A percentile compares a stretch with the other conserved stretches of the same genome.
phyloP scores from a whole-genome alignment of 2,113 vertebrate species.

The Anoura caudifer region DNA sequence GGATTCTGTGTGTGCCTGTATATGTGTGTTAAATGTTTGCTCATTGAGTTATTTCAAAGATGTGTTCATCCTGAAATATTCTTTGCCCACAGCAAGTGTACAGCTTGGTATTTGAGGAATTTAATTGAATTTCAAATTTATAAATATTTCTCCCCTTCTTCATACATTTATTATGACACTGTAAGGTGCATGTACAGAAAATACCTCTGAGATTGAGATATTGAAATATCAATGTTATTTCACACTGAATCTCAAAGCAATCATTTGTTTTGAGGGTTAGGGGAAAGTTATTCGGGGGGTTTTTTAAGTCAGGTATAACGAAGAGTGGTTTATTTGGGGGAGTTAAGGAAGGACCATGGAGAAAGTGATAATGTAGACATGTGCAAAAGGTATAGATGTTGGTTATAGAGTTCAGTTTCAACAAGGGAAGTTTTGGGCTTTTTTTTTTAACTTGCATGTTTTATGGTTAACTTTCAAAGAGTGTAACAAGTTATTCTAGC shows the following conservation, averaged over 20 bases:
- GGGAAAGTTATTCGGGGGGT: neutral
- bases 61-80: constrained; percentile 49
- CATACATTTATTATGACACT: constrained; percentile 7
- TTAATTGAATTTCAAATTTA: constrained; percentile 61
- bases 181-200: constrained; percentile 59
- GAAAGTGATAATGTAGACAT: constrained; percentile 20
- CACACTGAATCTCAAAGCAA: constrained; percentile 15
- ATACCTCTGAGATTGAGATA: constrained; percentile 54
- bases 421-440: neutral
- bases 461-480: constrained; percentile 33
- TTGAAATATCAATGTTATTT: neutral
- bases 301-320: neutral
- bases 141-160: constrained; percentile 44
- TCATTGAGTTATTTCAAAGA: constrained; percentile 33
- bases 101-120: constrained; percentile 35
- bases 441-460: constrained; percentile 58
- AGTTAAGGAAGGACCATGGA: neutral
- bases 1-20: neutral
- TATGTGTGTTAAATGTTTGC: constrained; percentile 39
- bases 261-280: constrained; percentile 31
- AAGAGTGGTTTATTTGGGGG: neutral
- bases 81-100: constrained; percentile 55
- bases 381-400: neutral
- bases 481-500: neutral
- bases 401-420: constrained; percentile 9